Evolutionary conservation across 1,140 invertebrate genomes (phyloP).

Genomic region (Bombus vancouverensis): DNA sequence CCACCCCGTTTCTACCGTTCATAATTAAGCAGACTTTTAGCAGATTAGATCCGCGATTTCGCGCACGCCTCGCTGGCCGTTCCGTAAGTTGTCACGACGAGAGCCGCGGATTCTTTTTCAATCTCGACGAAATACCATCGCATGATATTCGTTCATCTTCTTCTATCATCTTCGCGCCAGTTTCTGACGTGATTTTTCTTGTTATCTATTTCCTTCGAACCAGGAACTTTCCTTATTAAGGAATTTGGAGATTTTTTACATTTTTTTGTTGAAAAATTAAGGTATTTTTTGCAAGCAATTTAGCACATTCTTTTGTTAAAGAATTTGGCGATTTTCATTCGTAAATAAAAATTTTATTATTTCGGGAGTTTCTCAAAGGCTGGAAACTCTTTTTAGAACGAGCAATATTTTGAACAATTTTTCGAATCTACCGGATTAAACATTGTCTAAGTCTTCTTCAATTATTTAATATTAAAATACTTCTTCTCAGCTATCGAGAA

Average conservation of each 20-base stretch:
- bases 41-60: slow-evolving; percentile 78
- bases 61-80: slow-evolving; percentile 23
- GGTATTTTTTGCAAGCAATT: background rate
- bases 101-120: slow-evolving; percentile 51
- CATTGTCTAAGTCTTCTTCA: too few relatives aligned
- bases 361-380: too few relatives aligned
- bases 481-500: too few relatives aligned
- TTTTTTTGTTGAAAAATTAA: background rate
- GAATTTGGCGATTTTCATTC: background rate
- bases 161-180: background rate
- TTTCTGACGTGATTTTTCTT: background rate
- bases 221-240: background rate
- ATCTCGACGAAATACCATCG: background rate
- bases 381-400: too few relatives aligned
- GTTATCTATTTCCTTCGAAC: background rate
- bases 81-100: slow-evolving; percentile 49
- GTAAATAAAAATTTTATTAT: too few relatives aligned
- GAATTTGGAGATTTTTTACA: background rate
- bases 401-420: too few relatives aligned
- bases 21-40: slow-evolving; percentile 83
- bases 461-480: too few relatives aligned
- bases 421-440: too few relatives aligned
- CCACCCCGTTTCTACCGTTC: slow-evolving; percentile 70
- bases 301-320: background rate
- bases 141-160: background rate